phyloP scores from a whole-genome alignment of 53 echinoderm and acorn worm species.

The Pentamera pediparva region DNA sequence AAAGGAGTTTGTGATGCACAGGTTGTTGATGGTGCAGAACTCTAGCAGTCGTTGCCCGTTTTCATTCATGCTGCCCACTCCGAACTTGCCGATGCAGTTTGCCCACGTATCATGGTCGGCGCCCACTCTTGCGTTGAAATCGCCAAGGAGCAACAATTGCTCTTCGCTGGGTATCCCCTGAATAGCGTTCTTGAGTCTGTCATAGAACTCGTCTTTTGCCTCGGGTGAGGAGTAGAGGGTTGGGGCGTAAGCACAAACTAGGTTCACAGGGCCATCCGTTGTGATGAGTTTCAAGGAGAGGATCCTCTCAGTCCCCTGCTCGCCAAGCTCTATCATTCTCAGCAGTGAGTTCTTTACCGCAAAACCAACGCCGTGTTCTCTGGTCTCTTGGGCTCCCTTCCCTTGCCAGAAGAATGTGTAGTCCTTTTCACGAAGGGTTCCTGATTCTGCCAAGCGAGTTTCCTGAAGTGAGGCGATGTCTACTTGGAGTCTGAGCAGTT shows the following conservation, averaged over 20 bases:
- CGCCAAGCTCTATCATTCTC: neutral
- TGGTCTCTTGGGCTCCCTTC: neutral
- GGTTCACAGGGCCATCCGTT: conserved; percentile 12
- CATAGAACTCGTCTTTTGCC: conserved; percentile 37
- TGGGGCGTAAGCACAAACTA: conserved; percentile 35
- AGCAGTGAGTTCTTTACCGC: conserved; percentile 26
- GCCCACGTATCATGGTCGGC: conserved; percentile 49
- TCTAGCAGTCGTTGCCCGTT: conserved; percentile 43
- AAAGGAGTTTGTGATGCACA: conserved; percentile 19
- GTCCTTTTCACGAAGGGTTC: no score
- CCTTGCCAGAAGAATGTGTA: conserved; percentile 49
- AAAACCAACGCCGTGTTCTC: conserved; percentile 20
- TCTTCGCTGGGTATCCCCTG: neutral
- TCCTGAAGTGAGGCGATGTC: no score
- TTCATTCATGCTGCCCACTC: conserved; percentile 50
- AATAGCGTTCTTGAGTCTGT: neutral
- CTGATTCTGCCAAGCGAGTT: no score
- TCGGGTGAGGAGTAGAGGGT: conserved; percentile 14
- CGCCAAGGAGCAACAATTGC: conserved; percentile 16
- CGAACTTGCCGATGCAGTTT: conserved; percentile 35
- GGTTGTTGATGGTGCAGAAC: no score
- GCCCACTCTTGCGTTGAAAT: conserved; percentile 52
- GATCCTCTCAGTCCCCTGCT: neutral
- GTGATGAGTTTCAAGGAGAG: neutral
- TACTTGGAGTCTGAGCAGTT: no score